Evolutionary conservation across 2,888 invertebrate genomes (phyloP).

Genomic region (Melanchra persicariae): DNA sequence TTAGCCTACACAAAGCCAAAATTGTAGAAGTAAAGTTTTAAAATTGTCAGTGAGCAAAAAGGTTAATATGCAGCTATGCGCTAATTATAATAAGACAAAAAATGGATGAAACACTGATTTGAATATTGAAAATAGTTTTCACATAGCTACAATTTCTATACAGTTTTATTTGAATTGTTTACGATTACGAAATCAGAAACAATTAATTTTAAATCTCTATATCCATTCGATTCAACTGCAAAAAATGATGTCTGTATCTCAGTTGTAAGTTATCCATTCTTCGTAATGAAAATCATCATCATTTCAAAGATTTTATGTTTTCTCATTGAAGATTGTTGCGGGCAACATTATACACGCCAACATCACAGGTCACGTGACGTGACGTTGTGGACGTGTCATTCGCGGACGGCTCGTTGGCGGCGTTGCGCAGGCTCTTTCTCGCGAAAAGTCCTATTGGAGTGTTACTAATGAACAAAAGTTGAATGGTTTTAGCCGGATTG

Average conservation of each 20-base stretch:
- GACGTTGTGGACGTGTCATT: constrained; percentile 92
- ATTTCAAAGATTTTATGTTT: neutral
- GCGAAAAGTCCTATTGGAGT: constrained; percentile 86
- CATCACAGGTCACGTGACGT: constrained; percentile 94
- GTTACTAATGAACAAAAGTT: constrained; percentile 90
- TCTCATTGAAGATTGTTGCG: constrained; percentile 14
- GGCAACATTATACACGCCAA: constrained; percentile 90
- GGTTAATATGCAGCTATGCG: too few relatives aligned
- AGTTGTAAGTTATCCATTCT: neutral
- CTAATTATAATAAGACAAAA: neutral
- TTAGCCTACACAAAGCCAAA: neutral
- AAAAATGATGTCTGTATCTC: neutral
- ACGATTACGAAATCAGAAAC: neutral
- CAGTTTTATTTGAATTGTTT: too few relatives aligned
- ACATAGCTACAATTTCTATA: neutral
- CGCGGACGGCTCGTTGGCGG: constrained; percentile 89
- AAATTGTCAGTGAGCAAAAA: constrained; percentile 13
- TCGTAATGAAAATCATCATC: neutral
- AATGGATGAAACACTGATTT: neutral
- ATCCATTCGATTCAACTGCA: neutral
- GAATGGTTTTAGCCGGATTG: constrained; percentile 89
- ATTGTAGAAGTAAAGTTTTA: neutral
- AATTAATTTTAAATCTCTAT: accelerated
- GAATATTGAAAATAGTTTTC: neutral
- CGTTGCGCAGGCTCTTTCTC: constrained; percentile 90